Conservation (phyloP, 2,113 vertebrate species). For the Xyliphius kryptos region DNA sequence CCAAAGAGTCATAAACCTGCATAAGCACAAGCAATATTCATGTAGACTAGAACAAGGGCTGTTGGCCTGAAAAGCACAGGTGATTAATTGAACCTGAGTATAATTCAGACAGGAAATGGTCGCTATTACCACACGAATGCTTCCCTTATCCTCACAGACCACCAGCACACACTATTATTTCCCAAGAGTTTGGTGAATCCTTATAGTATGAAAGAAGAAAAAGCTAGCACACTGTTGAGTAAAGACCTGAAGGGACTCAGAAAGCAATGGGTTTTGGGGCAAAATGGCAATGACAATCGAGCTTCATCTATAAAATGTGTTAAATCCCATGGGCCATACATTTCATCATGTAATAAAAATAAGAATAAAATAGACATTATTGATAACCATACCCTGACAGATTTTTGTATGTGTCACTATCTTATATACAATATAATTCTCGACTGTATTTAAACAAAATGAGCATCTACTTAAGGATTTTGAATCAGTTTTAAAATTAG, state of each 20-base stretch:
- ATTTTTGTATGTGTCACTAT: too few species aligned
- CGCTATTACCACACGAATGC: slow-evolving; percentile 30
- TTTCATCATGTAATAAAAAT: background rate
- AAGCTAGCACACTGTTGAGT: slow-evolving; percentile 3
- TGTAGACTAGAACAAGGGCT: slow-evolving; percentile 22
- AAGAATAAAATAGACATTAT: too few species aligned
- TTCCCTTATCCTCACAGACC: slow-evolving; percentile 28
- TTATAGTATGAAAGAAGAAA: slow-evolving; percentile 12
- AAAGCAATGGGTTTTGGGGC: slow-evolving; percentile 1
- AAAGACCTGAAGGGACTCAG: slow-evolving; percentile 3
- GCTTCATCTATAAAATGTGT: too few species aligned
- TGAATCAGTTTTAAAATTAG: too few species aligned
- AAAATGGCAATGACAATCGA: slow-evolving; percentile 14
- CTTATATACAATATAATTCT: too few species aligned
- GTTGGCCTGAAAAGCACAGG: slow-evolving; percentile 28
- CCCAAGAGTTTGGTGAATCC: slow-evolving; percentile 21
- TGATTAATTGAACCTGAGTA: slow-evolving; percentile 38
- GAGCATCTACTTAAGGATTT: too few species aligned
- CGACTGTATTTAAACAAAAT: too few species aligned
- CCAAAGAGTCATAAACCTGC: slow-evolving; percentile 27
- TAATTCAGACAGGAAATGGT: slow-evolving; percentile 41
- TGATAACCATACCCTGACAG: too few species aligned
- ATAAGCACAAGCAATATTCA: slow-evolving; percentile 20
- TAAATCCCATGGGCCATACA: background rate
- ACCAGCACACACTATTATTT: slow-evolving; percentile 13